Conservation (phyloP, 1,140 invertebrate species). For the Coboldia fuscipes region DNA sequence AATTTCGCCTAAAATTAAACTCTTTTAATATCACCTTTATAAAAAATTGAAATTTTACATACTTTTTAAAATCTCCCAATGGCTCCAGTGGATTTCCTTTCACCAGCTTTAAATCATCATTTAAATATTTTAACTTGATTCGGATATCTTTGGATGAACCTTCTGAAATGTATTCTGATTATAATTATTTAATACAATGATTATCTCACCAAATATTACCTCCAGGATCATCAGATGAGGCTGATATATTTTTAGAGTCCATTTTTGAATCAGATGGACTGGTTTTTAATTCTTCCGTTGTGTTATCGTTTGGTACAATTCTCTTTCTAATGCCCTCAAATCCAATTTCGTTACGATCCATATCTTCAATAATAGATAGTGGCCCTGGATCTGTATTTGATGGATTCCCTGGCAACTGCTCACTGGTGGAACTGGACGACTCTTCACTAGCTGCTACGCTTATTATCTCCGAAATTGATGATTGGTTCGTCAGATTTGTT, state of each 20-base stretch:
- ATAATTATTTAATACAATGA: background rate
- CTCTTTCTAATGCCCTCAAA: no score
- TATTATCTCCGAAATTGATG: no score
- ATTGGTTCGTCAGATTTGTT: no score
- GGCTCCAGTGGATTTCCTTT: constrained; percentile 49
- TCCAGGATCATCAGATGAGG: background rate
- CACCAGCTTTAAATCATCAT: constrained; percentile 65
- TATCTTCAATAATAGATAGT: no score
- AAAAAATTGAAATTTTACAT: constrained; percentile 7
- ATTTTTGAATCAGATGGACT: background rate
- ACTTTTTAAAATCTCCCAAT: constrained; percentile 77
- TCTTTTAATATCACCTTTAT: no score
- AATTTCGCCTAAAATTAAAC: constrained; percentile 47
- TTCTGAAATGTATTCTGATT: background rate
- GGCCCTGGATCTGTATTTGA: no score
- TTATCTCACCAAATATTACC: background rate
- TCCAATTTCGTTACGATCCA: no score
- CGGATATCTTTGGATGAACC: constrained; percentile 8
- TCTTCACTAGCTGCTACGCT: no score
- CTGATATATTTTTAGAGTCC: background rate
- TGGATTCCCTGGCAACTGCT: no score
- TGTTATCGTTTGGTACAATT: no score
- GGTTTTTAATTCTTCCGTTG: background rate
- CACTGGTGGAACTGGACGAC: no score
- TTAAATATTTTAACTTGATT: constrained; percentile 67